Percentiles rank a stretch among this genome's conserved stretches.
Conservation (phyloP, 2,797 vertebrate species). For the Argyrosomus regius region DNA sequence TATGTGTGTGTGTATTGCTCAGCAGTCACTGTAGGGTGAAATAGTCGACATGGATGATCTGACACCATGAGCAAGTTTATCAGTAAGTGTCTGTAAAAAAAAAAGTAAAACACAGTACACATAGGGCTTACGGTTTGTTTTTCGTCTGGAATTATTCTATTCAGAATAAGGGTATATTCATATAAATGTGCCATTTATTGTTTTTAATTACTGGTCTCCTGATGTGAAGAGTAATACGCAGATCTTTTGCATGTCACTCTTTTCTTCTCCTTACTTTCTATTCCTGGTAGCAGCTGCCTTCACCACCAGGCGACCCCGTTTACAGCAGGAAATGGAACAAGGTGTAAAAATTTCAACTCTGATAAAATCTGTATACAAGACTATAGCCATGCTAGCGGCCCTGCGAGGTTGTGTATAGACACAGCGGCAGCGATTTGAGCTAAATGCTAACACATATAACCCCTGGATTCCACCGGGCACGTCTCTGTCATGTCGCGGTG, state of each 20-base stretch:
- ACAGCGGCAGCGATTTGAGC: neutral
- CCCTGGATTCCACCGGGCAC: too few species aligned
- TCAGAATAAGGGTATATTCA: neutral
- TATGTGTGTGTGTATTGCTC: neutral
- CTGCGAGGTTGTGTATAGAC: too few species aligned
- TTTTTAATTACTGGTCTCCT: neutral
- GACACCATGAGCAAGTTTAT: neutral
- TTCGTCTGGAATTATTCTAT: neutral
- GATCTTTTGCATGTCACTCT: neutral
- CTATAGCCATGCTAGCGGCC: too few species aligned
- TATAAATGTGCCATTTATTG: neutral
- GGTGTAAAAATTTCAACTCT: neutral
- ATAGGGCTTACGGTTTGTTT: too few species aligned
- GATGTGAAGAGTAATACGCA: constrained; percentile 1
- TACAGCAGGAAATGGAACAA: neutral
- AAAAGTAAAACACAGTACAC: too few species aligned
- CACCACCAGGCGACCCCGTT: neutral
- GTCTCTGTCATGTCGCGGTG: too few species aligned
- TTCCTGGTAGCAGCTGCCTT: neutral
- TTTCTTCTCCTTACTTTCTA: neutral
- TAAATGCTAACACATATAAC: neutral
- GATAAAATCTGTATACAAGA: neutral
- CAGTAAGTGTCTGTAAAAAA: neutral
- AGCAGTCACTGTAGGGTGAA: constrained; percentile 25
- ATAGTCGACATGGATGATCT: constrained; percentile 4